Evolutionary conservation across 2,797 vertebrate genomes (phyloP), one percentile per base, ranked within the genome.

Genomic region (Perodicticus potto): DNA sequence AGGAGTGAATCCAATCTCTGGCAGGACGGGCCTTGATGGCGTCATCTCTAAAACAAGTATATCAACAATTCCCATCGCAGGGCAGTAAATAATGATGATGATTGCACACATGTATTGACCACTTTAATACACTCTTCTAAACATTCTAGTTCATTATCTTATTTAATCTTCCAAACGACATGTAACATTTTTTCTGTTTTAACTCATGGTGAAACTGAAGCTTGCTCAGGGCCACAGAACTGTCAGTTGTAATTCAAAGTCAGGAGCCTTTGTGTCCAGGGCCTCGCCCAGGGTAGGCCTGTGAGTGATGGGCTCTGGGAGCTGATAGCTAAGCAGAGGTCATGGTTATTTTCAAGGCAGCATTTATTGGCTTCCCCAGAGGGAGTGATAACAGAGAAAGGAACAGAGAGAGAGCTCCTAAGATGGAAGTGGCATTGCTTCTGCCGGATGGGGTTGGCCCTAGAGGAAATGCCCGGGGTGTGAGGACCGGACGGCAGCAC

Each of bases 1-100:
- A 77, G 37, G n/a, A 76, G 25, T 29, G 74, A 70, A 85, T 73
- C 86, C 73, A 63, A 81, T 77, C 89, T 94, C 80, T 25, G 55
- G 27, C 2, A 25, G 17, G 3, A 53, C 70, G 37, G 37, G 22
- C n/a, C 69, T 93, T 32, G 1, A 55, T 83, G 63, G 67, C 5
- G 32, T 84, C 25, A 74, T 77, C 16, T 86, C 53, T 92, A 17
- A 70, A 86, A 37, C n/a, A 32, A 65, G 27, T 65, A 7, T 25
- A 53, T 29, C 40, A 67, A 34, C 65, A 34, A 77, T 80, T 89
- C 34, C n/a, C 76, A 22, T 29, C 29, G 40, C 17, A 23, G 6
- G 45, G 70, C 70, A 91, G 65, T 43, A 88, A 59, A 74, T 23
- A n/a, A 23, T 32, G 34, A 80, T 63, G 76, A 59, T 69, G 40